Evolutionary conservation across 2,797 vertebrate species (phyloP).

Genomic region (Limnodromus scolopaceus): DNA sequence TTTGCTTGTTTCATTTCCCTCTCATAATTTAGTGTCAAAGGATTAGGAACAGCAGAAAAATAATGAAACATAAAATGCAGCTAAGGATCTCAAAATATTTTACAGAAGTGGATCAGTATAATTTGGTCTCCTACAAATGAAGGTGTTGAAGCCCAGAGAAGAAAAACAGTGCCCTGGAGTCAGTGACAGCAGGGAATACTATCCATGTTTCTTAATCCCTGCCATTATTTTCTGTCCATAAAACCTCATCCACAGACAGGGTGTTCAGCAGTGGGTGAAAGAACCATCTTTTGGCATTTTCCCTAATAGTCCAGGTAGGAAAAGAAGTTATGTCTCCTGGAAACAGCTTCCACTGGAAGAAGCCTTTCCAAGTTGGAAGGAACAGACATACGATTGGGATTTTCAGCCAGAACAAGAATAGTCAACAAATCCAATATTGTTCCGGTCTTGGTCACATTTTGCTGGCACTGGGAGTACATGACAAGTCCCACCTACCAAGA

Average conservation of each 20-base stretch:
- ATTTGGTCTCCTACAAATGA: not conserved
- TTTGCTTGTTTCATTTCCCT: not conserved
- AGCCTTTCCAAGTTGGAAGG: not conserved
- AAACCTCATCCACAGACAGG: not conserved
- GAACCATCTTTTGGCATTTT: not conserved
- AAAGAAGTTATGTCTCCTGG: not conserved
- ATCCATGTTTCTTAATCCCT: not conserved
- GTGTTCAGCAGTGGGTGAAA: not conserved
- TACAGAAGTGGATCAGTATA: not conserved
- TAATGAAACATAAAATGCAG: not conserved
- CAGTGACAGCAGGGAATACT: not conserved
- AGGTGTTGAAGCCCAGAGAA: not conserved
- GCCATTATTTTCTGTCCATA: not conserved
- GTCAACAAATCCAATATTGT: not conserved
- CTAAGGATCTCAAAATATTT: not conserved
- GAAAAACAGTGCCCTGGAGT: not conserved
- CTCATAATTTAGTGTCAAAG: not conserved
- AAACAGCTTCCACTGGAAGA: not conserved
- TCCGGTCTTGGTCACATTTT: not conserved
- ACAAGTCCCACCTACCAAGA: not conserved
- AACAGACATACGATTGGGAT: not conserved
- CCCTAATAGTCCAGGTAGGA: not conserved
- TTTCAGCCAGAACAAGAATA: not conserved
- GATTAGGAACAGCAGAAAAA: not conserved
- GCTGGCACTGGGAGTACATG: not conserved